Conservation (phyloP, 2,888 invertebrate genomes). For the Mystacides longicornis region DNA sequence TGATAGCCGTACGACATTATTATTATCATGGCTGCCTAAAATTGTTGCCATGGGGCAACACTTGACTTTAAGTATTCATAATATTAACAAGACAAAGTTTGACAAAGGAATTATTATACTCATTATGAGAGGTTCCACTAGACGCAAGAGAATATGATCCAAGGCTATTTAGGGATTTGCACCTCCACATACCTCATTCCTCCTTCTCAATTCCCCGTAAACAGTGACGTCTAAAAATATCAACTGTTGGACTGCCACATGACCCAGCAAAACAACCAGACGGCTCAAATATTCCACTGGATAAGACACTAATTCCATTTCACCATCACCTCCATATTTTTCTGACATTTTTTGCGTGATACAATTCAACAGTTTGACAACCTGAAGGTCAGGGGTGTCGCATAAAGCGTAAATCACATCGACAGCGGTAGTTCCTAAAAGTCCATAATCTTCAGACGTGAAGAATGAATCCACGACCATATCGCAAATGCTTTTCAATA, state of each 20-base stretch:
- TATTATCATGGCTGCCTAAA: no score
- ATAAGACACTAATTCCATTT: conserved; percentile 34
- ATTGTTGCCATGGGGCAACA: no score
- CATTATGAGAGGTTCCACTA: no score
- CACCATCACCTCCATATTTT: conserved; percentile 25
- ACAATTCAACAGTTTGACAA: conserved; percentile 43
- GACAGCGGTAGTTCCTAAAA: conserved; percentile 45
- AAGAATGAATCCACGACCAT: conserved; percentile 44
- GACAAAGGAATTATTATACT: no score
- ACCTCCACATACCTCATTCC: conserved; percentile 43
- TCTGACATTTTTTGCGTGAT: conserved; percentile 43
- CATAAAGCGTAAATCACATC: conserved; percentile 51
- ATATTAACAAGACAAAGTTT: no score
- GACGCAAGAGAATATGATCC: no score
- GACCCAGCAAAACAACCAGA: conserved; percentile 61
- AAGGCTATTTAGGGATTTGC: no score
- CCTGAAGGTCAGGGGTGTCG: conserved; percentile 49
- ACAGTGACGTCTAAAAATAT: conserved; percentile 75
- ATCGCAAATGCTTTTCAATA: conserved; percentile 37
- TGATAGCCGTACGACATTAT: no score
- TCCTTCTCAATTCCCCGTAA: conserved; percentile 66
- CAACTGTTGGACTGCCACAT: conserved; percentile 70
- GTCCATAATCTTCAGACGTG: conserved; percentile 43
- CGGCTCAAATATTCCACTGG: conserved; percentile 44
- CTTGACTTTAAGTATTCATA: no score